These are phyloP conservation scores for Trichechus manatus DNA, from an alignment of 2,113 vertebrate genomes.

Conservation along the genomic window DNA sequence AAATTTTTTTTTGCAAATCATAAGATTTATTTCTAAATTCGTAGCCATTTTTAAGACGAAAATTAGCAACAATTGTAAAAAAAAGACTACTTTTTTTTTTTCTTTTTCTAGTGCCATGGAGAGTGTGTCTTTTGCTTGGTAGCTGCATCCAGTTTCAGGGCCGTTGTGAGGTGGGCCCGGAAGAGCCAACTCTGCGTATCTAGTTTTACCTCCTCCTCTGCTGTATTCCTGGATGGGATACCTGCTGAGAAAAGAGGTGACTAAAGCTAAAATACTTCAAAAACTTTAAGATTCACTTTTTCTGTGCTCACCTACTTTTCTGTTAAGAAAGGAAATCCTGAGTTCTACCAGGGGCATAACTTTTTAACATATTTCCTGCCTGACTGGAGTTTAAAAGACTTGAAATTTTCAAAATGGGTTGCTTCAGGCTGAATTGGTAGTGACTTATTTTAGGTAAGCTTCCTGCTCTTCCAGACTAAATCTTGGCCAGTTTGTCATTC, in stretches of 20 bases:
- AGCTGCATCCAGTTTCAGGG: not conserved
- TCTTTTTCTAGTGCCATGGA: not conserved
- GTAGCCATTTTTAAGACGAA: slow-evolving; percentile 11
- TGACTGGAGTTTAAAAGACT: slow-evolving; percentile 54
- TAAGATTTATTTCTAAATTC: not conserved
- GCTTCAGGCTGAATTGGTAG: slow-evolving; percentile 56
- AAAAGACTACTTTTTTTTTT: not conserved
- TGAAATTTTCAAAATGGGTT: slow-evolving; percentile 18
- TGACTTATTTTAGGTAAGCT: slow-evolving; percentile 65
- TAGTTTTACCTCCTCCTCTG: not conserved
- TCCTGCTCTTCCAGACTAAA: slow-evolving; percentile 1
- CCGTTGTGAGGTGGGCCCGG: not conserved
- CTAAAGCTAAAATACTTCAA: slow-evolving; percentile 6
- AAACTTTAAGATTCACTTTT: slow-evolving; percentile 50
- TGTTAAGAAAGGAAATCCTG: slow-evolving; percentile 48
- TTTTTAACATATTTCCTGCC: slow-evolving; percentile 39
- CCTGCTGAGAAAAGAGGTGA: slow-evolving; percentile 33
- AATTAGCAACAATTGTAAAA: not conserved
- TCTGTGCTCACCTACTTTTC: slow-evolving; percentile 38
- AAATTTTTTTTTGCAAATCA: slow-evolving; percentile 55
- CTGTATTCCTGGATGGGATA: slow-evolving; percentile 35
- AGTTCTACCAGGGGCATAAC: not conserved
- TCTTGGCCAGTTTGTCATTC: not conserved
- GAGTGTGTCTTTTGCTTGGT: not conserved
- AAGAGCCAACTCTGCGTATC: not conserved